Conservation (phyloP, 1,140 invertebrate species). For the Drosophila pseudoobscura region DNA sequence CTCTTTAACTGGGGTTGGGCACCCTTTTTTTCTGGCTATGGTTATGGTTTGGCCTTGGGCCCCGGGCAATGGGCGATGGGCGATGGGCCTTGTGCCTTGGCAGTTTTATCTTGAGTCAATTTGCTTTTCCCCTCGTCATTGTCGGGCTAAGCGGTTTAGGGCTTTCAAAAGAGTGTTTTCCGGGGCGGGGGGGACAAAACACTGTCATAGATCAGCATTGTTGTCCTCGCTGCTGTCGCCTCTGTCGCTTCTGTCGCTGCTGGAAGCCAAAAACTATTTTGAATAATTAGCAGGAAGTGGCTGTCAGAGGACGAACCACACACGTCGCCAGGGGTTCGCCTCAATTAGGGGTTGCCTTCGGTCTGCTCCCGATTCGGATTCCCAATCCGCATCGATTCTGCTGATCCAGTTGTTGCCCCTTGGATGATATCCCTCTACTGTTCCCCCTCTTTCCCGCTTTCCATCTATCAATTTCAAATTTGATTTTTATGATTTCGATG, state of each 20-base stretch:
- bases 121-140: slow-evolving; percentile 52
- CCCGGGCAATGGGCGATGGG: neutral
- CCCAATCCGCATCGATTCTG: slow-evolving; percentile 36
- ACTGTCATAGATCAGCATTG: slow-evolving; percentile 43
- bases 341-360: slow-evolving; percentile 33
- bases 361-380: slow-evolving; percentile 35
- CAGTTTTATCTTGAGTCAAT: slow-evolving; percentile 77
- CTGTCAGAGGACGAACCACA: slow-evolving; percentile 17
- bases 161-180: slow-evolving; percentile 29
- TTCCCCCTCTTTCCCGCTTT: neutral
- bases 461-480: slow-evolving; percentile 50
- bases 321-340: slow-evolving; percentile 6
- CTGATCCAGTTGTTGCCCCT: slow-evolving; percentile 43
- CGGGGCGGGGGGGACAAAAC: neutral
- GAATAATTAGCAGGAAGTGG: slow-evolving; percentile 56
- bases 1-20: slow-evolving; percentile 52
- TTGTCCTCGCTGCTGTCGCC: neutral
- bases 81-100: slow-evolving; percentile 32
- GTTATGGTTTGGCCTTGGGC: slow-evolving; percentile 25
- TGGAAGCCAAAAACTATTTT: slow-evolving; percentile 27
- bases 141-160: slow-evolving; percentile 50
- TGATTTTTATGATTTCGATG: slow-evolving; percentile 75
- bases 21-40: slow-evolving; percentile 56
- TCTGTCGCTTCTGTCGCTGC: neutral
- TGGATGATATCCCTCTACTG: neutral